These are phyloP conservation scores for Phaenicophaeus curvirostris DNA, from an alignment of 2,797 vertebrate species.

Conservation along the genomic window DNA sequence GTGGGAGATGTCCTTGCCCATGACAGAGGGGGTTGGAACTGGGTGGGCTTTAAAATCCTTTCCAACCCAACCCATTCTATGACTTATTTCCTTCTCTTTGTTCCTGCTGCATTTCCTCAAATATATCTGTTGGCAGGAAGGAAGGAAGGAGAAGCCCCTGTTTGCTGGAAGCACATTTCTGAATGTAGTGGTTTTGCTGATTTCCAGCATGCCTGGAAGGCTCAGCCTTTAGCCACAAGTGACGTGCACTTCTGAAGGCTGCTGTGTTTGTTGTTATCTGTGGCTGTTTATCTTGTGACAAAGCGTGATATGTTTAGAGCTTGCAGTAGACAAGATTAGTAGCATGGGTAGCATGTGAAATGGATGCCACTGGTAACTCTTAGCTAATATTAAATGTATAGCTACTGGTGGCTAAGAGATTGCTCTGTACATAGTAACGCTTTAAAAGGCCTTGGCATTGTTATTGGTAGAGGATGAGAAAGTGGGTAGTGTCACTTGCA, in stretches of 20 bases:
- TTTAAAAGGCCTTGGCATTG: background rate
- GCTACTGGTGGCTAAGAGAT: background rate
- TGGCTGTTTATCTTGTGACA: slow-evolving; percentile 20
- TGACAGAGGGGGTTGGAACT: no score
- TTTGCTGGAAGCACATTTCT: background rate
- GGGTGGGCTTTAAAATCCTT: no score
- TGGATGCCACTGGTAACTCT: slow-evolving; percentile 4
- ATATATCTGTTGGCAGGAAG: background rate
- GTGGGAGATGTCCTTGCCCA: no score
- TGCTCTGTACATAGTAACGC: background rate
- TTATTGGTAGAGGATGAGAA: background rate
- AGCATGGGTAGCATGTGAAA: background rate
- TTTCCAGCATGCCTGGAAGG: background rate
- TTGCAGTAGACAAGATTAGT: background rate
- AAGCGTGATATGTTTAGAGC: slow-evolving; percentile 34
- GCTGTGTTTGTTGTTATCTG: background rate
- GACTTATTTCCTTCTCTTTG: background rate
- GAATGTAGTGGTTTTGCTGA: fast-evolving
- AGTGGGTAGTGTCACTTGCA: background rate
- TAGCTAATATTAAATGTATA: background rate
- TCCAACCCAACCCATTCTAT: no score
- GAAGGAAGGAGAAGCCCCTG: background rate
- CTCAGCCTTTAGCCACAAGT: background rate
- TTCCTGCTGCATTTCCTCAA: background rate
- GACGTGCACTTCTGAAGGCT: background rate